Conservation (phyloP, 1,140 invertebrate species). For the Ylistrum balloti region DNA sequence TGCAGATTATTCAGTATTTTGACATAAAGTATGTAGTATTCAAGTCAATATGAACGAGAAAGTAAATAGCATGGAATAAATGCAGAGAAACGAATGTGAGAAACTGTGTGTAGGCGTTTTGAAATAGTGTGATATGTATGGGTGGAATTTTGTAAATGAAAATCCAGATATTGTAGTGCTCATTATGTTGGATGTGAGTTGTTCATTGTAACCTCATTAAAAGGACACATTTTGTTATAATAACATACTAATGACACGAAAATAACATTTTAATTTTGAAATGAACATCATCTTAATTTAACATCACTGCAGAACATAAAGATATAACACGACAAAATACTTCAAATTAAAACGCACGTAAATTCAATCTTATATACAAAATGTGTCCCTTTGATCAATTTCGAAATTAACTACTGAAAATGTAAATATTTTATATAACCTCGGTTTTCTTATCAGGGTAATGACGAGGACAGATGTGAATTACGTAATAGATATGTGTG, state of each 20-base stretch:
- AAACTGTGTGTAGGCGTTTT: not conserved
- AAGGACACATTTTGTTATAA: not conserved
- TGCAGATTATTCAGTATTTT: constrained; percentile 19
- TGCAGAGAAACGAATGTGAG: not conserved
- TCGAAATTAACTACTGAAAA: not conserved
- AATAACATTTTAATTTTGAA: not conserved
- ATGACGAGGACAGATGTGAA: constrained; percentile 27
- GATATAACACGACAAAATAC: no score
- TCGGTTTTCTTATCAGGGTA: constrained; percentile 38
- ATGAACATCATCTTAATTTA: no score
- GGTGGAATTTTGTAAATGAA: not conserved
- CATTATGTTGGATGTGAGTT: not conserved
- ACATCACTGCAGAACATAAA: no score
- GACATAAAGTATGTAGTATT: constrained; percentile 17
- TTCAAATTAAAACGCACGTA: no score
- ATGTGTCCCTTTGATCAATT: not conserved
- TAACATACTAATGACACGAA: not conserved
- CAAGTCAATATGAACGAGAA: not conserved
- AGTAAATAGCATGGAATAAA: not conserved
- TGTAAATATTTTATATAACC: constrained; percentile 1
- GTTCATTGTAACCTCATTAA: not conserved
- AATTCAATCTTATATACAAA: no score
- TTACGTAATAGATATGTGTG: no score
- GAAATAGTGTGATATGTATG: not conserved
- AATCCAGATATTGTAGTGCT: not conserved